phyloP scores from a whole-genome alignment of 2,113 vertebrate species.

The Crotalus helleri region DNA sequence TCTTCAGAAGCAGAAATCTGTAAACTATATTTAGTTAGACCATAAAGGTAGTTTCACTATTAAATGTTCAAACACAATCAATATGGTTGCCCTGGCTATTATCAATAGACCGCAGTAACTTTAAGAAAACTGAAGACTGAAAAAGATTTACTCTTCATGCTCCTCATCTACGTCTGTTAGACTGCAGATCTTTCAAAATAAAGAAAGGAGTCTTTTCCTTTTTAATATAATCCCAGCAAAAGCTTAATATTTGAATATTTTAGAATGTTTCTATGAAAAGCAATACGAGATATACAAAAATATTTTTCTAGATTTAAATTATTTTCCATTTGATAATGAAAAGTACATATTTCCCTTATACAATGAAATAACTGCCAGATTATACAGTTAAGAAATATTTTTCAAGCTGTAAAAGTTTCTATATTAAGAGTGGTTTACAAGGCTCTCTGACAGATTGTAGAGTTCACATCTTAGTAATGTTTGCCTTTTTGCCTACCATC shows the following conservation, averaged over 20 bases:
- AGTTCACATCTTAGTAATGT: conserved; percentile 23
- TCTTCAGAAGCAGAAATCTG: background rate
- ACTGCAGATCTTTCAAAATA: conserved; percentile 6
- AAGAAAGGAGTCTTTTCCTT: conserved; percentile 23
- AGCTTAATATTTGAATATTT: conserved; percentile 20
- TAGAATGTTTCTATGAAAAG: conserved; percentile 24
- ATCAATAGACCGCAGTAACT: background rate
- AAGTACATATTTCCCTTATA: background rate
- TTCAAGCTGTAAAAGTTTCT: conserved; percentile 16
- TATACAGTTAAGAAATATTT: conserved; percentile 18
- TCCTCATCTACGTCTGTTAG: background rate
- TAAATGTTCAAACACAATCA: background rate
- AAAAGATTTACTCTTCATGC: background rate
- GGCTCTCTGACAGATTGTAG: conserved; percentile 12
- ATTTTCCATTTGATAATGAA: conserved; percentile 38
- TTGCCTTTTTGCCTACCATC: conserved; percentile 21
- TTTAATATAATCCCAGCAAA: conserved; percentile 18
- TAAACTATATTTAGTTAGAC: background rate
- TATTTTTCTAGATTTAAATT: conserved; percentile 34
- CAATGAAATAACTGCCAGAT: background rate
- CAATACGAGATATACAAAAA: conserved; percentile 38
- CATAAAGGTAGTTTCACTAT: background rate
- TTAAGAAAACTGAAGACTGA: background rate
- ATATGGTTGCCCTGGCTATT: background rate
- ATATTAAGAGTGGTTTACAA: conserved; percentile 1